Conservation (phyloP, 53 echinoderm and acorn worm species). For the Luidia sarsii region DNA sequence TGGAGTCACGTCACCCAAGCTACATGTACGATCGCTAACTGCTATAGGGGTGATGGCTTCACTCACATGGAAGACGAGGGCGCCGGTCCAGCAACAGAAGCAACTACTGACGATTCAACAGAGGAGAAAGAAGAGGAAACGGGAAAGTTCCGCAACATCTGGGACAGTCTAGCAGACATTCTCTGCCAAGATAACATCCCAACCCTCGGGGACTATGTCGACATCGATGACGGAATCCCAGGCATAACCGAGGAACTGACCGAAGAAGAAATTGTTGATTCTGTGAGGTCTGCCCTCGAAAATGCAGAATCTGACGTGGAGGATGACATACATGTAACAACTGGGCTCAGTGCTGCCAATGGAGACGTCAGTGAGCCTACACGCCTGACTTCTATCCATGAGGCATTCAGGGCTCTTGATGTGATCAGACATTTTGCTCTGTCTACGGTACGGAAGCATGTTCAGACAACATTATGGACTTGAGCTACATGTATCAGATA, state of each 20-base stretch:
- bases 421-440: background rate
- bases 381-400: background rate
- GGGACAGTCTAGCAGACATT: slow-evolving; percentile 10
- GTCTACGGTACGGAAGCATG: background rate
- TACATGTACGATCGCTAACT: slow-evolving; percentile 45
- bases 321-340: background rate
- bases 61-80: background rate
- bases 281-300: background rate
- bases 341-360: background rate
- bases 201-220: background rate
- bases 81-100: background rate
- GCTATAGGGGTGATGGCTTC: slow-evolving; percentile 32
- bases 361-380: background rate
- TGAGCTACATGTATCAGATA: background rate
- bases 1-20: slow-evolving; percentile 46
- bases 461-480: background rate
- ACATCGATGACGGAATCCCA: background rate
- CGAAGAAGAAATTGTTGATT: background rate
- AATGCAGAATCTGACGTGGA: background rate
- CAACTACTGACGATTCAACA: background rate
- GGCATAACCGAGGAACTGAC: slow-evolving; percentile 1
- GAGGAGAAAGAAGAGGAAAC: background rate
- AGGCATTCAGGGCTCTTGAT: background rate
- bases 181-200: background rate
- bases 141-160: slow-evolving; percentile 1